Evolutionary conservation across 2,888 invertebrate genomes (phyloP).

Genomic region (Mellilla xanthometata): DNA sequence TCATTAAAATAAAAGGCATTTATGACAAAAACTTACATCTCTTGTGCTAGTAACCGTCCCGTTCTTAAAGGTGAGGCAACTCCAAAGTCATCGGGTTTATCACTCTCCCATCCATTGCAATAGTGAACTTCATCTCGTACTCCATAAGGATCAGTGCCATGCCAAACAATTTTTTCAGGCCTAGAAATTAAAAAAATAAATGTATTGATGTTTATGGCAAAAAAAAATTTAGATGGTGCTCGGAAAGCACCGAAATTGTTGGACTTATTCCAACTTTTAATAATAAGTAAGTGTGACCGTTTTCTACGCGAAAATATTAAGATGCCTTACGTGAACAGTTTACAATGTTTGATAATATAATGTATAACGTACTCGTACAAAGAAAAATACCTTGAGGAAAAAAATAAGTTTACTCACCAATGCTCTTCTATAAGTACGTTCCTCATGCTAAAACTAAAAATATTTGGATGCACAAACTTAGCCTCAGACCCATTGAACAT

Average conservation of each 20-base stretch:
- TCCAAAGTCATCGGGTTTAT: slow-evolving; percentile 38
- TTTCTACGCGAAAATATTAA: no score
- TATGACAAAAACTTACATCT: slow-evolving; percentile 44
- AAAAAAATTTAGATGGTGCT: no score
- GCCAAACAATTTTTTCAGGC: slow-evolving; percentile 65
- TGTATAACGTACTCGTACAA: no score
- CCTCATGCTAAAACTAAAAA: slow-evolving; percentile 59
- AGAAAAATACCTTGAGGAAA: no score
- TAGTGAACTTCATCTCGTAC: slow-evolving; percentile 30
- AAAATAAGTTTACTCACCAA: slow-evolving; percentile 47
- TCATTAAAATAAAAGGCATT: no score
- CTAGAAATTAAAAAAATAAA: slow-evolving; percentile 34
- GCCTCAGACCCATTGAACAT: slow-evolving; percentile 60
- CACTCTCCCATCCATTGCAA: slow-evolving; percentile 57
- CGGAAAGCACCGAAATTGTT: no score
- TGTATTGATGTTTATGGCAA: no score
- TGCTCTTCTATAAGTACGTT: slow-evolving; percentile 55
- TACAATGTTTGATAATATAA: no score
- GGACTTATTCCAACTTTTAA: no score
- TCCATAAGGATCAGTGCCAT: slow-evolving; percentile 48
- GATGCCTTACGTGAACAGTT: no score
- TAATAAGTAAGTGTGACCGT: no score
- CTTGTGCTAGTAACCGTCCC: slow-evolving; percentile 47
- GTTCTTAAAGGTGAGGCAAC: slow-evolving; percentile 50
- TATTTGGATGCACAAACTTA: slow-evolving; percentile 36